Evolutionary conservation across 92 coral and sea anemone genomes (phyloP), one percentile per base, ranked within the genome.

Genomic region (Siderastrea radians): DNA sequence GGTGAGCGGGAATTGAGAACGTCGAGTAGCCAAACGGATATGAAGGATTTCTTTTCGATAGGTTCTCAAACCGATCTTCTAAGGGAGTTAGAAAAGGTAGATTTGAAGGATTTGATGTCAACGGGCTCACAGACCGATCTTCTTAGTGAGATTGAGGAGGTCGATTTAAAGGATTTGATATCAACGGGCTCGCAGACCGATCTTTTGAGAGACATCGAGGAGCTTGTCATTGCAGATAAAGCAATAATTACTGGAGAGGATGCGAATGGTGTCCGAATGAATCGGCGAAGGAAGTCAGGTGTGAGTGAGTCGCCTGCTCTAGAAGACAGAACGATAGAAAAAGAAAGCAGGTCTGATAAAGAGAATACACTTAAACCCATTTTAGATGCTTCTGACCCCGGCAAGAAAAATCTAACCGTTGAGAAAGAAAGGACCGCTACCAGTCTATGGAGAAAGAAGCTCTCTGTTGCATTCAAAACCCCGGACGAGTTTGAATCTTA

Each of bases 131-230:
- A 78, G 83, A 78, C 83, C 46, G 83, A 78, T 59, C 83, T 78
- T 15, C 47, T 74, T 62, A 57, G 72, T 69, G 77, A 76, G 51
- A 60, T 61, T 6, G 53, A 19, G 6, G 66, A 73, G 73, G 19
- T 61, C 26, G 49, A 65, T 60, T 7, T 12, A 1, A 78, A 53
- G 74, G 85, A 80, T 4, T 59, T 77, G n/a, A 62, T 49, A 49
- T 59, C 91, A 5, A 83, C 91, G n/a, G 89, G 92, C 48, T 91
- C 94, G 6, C 94, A 91, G 52, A 91, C 94, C 38, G 94, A 91
- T 46, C 76, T 91, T 80, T 51, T 52, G 50, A 63, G 59, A 14
- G 64, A 65, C 11, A 49, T 26, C 49, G 54, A 26, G 67, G 62
- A 76, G 12, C 16, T 77, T 19, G 10, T 68, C 12, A 44, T 64